Base-by-base conservation (phyloP, 2,888 invertebrate genomes). In the Loripinus fragilis region DNA sequence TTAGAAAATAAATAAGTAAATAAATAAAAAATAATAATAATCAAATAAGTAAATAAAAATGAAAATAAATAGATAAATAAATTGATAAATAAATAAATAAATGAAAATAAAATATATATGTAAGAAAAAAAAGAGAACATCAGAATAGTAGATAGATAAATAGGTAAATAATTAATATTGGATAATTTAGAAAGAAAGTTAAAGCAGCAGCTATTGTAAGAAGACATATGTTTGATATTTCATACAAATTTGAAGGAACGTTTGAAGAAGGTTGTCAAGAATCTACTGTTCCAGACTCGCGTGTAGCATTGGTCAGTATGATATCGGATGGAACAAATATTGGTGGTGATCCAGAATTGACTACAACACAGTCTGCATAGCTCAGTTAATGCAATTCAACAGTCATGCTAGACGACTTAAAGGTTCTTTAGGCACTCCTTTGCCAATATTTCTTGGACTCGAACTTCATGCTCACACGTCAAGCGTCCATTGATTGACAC, bases 401-500 rank as follows among this genome's bases (percentile, higher is more conserved):
- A 55, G 55, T 25, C 28, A 25, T 25, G 17, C 55, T 25, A n/a
- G 55, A 3, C 2, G 55, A 25, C 17, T 23, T 2, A 50, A 50
- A 50, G 50, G 15, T n/a, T 12, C 15, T 20, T 20, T n/a, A 5
- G 5, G 12, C n/a, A 15, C 42, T 1, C 66, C 66, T 5, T 23
- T 66, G 25, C 42, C 25, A 23, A 42, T 66, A 38, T 42, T 41
- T 33, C 5, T 66, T 38, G 41, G 42, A 3, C 10, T 66, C 5
- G 41, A 41, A 23, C 5, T 38, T 66, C 42, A 66, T 25, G 23
- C 38, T 12, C 38, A 66, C 5, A 66, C 66, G 2, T n/a, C 15
- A 66, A 42, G 17, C 42, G 66, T 5, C 25, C 38, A 25, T 41
- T 66, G 23, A n/a, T 66, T 66, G 66, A 66, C 23, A 38, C 25